phyloP scores from a whole-genome alignment of 2,888 invertebrate species.

The Cephus sareptanus region DNA sequence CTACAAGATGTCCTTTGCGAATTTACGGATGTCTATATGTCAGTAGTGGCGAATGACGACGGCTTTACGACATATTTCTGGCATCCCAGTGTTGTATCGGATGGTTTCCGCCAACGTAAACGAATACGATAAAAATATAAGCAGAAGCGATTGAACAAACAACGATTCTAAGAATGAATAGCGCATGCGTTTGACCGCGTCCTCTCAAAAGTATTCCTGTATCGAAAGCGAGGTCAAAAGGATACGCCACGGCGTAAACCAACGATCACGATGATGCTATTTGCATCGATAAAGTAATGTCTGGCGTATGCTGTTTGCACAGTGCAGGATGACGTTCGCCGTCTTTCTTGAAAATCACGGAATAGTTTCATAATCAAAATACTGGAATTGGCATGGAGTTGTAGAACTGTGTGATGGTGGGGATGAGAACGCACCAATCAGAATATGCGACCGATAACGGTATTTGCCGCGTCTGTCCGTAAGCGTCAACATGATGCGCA shows the following conservation, averaged over 20 bases:
- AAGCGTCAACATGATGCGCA: neutral
- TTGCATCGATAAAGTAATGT: conserved; percentile 6
- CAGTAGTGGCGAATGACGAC: too few relatives aligned
- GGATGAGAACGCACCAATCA: neutral
- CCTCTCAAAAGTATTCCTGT: neutral
- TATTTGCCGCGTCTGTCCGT: neutral
- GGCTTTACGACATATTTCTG: too few relatives aligned
- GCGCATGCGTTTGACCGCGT: neutral
- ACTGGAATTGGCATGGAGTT: neutral
- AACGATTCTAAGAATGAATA: neutral
- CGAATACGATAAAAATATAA: neutral
- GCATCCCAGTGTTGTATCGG: too few relatives aligned
- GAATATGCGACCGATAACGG: neutral
- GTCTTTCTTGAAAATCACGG: neutral
- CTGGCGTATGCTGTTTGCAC: neutral
- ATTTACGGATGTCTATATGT: too few relatives aligned
- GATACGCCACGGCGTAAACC: neutral
- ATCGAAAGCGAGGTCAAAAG: neutral
- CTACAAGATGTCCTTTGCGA: too few relatives aligned
- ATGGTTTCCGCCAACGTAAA: neutral
- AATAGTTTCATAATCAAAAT: neutral
- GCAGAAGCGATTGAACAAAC: neutral
- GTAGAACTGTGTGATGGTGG: neutral
- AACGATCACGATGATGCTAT: neutral
- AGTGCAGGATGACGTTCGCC: neutral